Percentiles rank a stretch among this genome's conserved stretches.
These are phyloP conservation scores for Dynastes tityus DNA, from an alignment of 2,888 invertebrate genomes.

Conservation along the genomic window DNA sequence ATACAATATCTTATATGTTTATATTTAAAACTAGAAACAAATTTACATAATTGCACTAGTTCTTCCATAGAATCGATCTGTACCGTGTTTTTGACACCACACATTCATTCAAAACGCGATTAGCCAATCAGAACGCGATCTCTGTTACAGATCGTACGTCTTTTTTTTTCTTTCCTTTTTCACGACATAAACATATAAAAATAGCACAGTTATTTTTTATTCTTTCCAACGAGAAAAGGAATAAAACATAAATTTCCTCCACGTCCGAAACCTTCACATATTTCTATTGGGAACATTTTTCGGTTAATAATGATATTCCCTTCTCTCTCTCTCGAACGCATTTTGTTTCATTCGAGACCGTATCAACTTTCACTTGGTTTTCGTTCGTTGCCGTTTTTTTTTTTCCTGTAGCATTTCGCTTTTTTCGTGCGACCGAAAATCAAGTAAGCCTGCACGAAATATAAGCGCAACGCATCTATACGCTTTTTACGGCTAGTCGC, in stretches of 20 bases:
- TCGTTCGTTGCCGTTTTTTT: not conserved
- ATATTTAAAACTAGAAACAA: too few species aligned
- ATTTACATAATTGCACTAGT: too few species aligned
- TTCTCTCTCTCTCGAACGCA: not conserved
- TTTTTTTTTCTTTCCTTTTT: too few species aligned
- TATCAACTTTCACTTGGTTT: slow-evolving; percentile 12
- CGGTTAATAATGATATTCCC: slow-evolving; percentile 1
- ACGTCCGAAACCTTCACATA: not conserved
- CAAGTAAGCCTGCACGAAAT: not conserved
- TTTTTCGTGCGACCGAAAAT: slow-evolving; percentile 4
- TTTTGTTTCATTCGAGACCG: not conserved
- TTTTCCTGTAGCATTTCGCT: too few species aligned
- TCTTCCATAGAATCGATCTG: too few species aligned
- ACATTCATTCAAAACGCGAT: too few species aligned
- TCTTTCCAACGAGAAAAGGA: not conserved
- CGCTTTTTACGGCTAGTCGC: not conserved
- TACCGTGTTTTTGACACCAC: too few species aligned
- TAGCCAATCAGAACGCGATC: too few species aligned
- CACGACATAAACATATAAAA: too few species aligned
- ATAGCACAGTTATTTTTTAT: too few species aligned
- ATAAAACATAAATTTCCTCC: slow-evolving; percentile 7
- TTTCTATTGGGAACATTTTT: slow-evolving; percentile 10
- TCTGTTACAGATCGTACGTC: too few species aligned
- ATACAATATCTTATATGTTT: too few species aligned
- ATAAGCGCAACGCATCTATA: not conserved